Percentiles rank a stretch among this genome's conserved stretches.
These are phyloP conservation scores for Oscheius sp. DNA, from an alignment of 1,140 invertebrate species.

Conservation along the genomic window DNA sequence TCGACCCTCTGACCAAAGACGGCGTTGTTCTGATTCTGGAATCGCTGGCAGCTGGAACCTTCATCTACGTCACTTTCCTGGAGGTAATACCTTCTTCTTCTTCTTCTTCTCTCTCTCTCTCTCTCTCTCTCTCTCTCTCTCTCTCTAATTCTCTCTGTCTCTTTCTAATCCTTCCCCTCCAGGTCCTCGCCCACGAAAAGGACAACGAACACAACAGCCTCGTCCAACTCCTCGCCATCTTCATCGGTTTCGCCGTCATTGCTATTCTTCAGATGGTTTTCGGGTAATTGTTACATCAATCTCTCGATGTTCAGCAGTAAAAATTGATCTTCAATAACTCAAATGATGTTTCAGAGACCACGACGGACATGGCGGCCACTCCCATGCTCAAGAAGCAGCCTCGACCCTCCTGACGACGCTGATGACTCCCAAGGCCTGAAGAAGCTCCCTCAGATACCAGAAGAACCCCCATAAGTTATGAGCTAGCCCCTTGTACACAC, in stretches of 20 bases:
- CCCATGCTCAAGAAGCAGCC: background rate
- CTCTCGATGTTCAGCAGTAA: background rate
- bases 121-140: too few species aligned
- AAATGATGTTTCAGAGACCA: slow-evolving; percentile 11
- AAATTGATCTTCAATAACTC: too few species aligned
- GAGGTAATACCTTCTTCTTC: too few species aligned
- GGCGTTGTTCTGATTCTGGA: slow-evolving; percentile 53
- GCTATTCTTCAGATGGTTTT: slow-evolving; percentile 43
- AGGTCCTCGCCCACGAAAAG: slow-evolving; percentile 52
- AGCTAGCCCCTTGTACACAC: too few species aligned
- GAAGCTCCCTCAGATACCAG: too few species aligned
- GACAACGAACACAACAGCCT: slow-evolving; percentile 56
- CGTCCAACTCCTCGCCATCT: slow-evolving; percentile 53
- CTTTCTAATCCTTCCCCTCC: too few species aligned
- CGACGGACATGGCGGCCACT: background rate
- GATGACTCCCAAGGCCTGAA: background rate
- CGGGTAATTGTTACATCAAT: background rate
- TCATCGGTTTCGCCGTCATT: slow-evolving; percentile 54
- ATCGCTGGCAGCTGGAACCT: slow-evolving; percentile 57
- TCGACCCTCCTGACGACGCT: background rate
- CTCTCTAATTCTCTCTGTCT: too few species aligned
- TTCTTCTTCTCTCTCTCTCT: background rate
- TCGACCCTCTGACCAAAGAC: slow-evolving; percentile 47
- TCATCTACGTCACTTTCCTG: slow-evolving; percentile 53
- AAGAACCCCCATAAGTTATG: too few species aligned